Conservation (phyloP, 2,888 invertebrate species). For the Helleia helle region DNA sequence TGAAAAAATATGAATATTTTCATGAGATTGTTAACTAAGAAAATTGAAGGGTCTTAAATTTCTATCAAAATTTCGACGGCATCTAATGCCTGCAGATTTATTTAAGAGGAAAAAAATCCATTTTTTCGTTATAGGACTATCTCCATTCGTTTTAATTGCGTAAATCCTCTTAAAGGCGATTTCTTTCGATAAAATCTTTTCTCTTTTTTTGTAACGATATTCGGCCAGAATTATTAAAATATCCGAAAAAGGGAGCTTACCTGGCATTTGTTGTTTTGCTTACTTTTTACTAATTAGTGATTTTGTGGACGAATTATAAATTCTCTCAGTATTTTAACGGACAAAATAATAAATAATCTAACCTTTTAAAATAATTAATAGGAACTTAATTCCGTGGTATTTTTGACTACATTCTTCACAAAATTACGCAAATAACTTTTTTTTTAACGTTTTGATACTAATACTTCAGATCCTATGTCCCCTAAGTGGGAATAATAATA, state of each 20-base stretch:
- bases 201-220: constrained; percentile 23
- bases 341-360: too few relatives aligned
- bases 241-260: constrained; percentile 13
- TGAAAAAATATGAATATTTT: background rate
- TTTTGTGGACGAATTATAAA: background rate
- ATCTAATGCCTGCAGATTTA: constrained; percentile 15
- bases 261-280: constrained; percentile 11
- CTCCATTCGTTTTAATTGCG: constrained; percentile 54
- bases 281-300: constrained; percentile 12
- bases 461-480: too few relatives aligned
- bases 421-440: too few relatives aligned
- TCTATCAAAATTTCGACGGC: constrained; percentile 8
- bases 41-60: constrained; percentile 3
- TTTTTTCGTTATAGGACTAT: constrained; percentile 18
- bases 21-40: constrained; percentile 6
- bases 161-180: constrained; percentile 54
- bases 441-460: too few relatives aligned
- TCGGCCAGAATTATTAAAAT: constrained; percentile 8
- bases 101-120: constrained; percentile 16
- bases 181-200: constrained; percentile 45
- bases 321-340: too few relatives aligned
- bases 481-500: too few relatives aligned
- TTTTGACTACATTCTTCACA: too few relatives aligned
- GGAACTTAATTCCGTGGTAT: too few relatives aligned
- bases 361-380: too few relatives aligned